Base-by-base conservation (phyloP, 2,113 vertebrate species). In the Zosterops borbonicus region DNA sequence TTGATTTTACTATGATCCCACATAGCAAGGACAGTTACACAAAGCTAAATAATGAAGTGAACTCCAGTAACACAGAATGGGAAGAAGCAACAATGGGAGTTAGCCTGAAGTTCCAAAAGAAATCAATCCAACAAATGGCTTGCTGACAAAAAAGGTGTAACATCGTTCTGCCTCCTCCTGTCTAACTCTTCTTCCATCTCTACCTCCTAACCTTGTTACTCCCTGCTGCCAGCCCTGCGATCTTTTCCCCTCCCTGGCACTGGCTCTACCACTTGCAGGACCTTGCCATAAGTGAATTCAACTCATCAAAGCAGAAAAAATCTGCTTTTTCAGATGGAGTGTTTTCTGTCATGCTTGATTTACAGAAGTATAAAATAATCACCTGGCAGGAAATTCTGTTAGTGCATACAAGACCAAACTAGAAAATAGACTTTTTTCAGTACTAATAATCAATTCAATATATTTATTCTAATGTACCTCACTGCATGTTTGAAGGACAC, bases 201-300 rank as follows among this genome's bases (percentile, higher is more conserved):
- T 27, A 64, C 13, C 24, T 31, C 9, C 27, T 55, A 56, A 80
- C 4, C 12, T 64, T 74, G 28, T 63, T 59, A 35, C 11, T 63
- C 16, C 52, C 35, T 63, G 64, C n/a, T 4, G 2, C 44, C 37
- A 85, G 46, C 14, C 37, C 81, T 2, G 0, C 0, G 0, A 62
- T 47, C 41, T 87, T 70, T 65, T 53, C 14, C 23, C 23, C 37
- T 77, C 47, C 37, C 35, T 67, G 27, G 16, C 25, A 53, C n/a
- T 29, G 19, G 6, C 27, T 88, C 53, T 93, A 55, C 28, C 50
- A 41, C 41, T 87, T 76, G 20, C 37, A 92, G 28, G 15, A 80
- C 24, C 10, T 76, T 88, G 53, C 33, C 27, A 2, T 35, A 62
- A 53, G 18, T 37, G 14, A 8, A 80, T 39, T 90, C 41, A 69